Base-by-base conservation (phyloP, 2,888 invertebrate species). In the Agonopterix subpropinquella region DNA sequence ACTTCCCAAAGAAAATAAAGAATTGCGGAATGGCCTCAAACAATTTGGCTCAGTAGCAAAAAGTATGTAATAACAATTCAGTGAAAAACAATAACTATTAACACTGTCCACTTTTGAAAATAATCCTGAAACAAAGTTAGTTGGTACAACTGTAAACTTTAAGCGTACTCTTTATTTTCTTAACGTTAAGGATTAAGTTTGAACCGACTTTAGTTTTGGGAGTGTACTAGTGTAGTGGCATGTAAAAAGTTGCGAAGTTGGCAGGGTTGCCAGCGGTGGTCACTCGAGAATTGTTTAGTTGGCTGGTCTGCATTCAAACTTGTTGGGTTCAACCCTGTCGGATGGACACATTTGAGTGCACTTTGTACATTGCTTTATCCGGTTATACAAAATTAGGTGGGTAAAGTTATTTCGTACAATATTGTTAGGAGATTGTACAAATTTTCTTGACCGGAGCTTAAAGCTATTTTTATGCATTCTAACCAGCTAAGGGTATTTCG, bases 231-330 rank as follows among this genome's bases (percentile, higher is more conserved):
- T 55, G 52, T 41, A 45, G 35, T 63, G 53, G 62, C 55, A 13
- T 52, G 53, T 58, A 61, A 64, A 66, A 70, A 73, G 73, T 71
- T 67, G 71, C 66, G 63, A 62, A 70, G 68, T 80, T 80, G 79
- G 80, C 80, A 73, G 62, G 64, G 66, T 55, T 76, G 77, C 80
- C 77, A 76, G 67, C 68, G 58, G 57, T 55, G 77, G 78, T 77
- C 81, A 73, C 77, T 70, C 54, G 80, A 73, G 82, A 74, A 81
- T 80, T 83, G 80, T 81, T 80, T 80, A 77, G 80, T 76, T 79
- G 78, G 79, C 73, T 59, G 61, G 66, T 64, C 62, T 63, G 62
- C 64, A 64, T 65, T 63, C 56, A 62, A 59, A 64, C 67, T 59
- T 57, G 57, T 53, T 56, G 44, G 44, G 44, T 42, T 45, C 45